These are phyloP conservation scores for Drosophila acutilabella DNA, from an alignment of 2,888 invertebrate species.

Conservation along the genomic window DNA sequence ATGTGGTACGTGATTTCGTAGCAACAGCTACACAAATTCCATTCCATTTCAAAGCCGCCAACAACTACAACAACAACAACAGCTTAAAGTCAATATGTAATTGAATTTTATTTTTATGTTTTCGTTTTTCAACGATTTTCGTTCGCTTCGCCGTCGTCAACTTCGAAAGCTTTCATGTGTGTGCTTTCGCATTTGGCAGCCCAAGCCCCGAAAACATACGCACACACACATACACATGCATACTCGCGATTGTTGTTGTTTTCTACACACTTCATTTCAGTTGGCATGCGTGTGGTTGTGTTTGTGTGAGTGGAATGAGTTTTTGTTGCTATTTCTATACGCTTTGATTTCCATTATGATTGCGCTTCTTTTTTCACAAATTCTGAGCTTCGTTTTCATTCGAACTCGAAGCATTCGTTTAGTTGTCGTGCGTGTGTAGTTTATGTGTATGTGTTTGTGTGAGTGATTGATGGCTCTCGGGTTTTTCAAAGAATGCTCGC, in stretches of 20 bases:
- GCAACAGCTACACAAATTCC: slow-evolving; percentile 59
- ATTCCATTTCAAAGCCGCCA: slow-evolving; percentile 59
- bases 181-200: slow-evolving; percentile 43
- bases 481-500: slow-evolving; percentile 63
- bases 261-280: slow-evolving; percentile 56
- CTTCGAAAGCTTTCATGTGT: slow-evolving; percentile 55
- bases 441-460: slow-evolving; percentile 34
- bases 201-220: slow-evolving; percentile 33
- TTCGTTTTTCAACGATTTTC: slow-evolving; percentile 65
- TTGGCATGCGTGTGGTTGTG: slow-evolving; percentile 9
- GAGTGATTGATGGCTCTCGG: slow-evolving; percentile 60
- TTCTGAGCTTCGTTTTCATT: slow-evolving; percentile 63
- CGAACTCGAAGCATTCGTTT: slow-evolving; percentile 49
- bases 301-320: slow-evolving; percentile 18
- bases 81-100: slow-evolving; percentile 54
- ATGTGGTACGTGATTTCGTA: slow-evolving; percentile 60
- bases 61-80: slow-evolving; percentile 30
- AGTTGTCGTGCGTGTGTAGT: slow-evolving; percentile 6
- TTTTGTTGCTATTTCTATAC: slow-evolving; percentile 36
- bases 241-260: slow-evolving; percentile 38
- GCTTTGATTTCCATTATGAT: slow-evolving; percentile 64
- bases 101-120: slow-evolving; percentile 59
- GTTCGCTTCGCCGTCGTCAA: slow-evolving; percentile 44
- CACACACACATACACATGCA: background rate
- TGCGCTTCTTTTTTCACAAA: slow-evolving; percentile 63